A percentile compares a stretch with the other conserved stretches of the same genome.
phyloP scores from a whole-genome alignment of 2,888 invertebrate species.

The Tenthredo livida region DNA sequence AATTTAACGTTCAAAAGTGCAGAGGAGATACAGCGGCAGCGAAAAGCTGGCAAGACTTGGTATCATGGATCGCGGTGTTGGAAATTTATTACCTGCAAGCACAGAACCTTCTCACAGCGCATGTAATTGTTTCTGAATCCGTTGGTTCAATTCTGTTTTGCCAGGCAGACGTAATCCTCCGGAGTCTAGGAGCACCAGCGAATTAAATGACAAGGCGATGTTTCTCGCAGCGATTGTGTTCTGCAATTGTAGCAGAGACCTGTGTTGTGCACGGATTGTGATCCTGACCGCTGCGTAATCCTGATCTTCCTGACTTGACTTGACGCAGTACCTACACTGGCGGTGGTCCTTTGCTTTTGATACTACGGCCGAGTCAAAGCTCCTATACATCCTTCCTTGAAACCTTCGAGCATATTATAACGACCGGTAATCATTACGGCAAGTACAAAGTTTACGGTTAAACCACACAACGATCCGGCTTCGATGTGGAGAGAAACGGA shows the following conservation, averaged over 20 bases:
- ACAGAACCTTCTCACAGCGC: not conserved
- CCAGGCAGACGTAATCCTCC: not conserved
- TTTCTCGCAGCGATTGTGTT: not conserved
- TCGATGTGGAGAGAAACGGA: not conserved
- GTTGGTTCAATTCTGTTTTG: not conserved
- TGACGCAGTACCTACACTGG: not conserved
- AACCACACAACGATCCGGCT: not conserved
- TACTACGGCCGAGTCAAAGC: not conserved
- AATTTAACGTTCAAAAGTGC: not conserved
- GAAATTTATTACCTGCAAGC: not conserved
- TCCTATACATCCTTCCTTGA: not conserved
- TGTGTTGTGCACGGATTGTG: not conserved
- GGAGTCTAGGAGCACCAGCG: not conserved
- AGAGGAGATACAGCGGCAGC: not conserved
- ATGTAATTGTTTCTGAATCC: slow-evolving; percentile 17
- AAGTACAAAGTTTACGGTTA: not conserved
- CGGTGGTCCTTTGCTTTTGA: not conserved
- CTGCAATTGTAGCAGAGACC: not conserved
- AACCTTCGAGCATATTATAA: slow-evolving; percentile 18
- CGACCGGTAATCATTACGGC: not conserved
- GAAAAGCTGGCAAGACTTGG: not conserved
- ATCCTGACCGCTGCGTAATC: slow-evolving; percentile 33
- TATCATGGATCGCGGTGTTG: not conserved
- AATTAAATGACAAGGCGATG: not conserved
- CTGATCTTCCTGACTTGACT: slow-evolving; percentile 6